phyloP scores from a whole-genome alignment of 2,888 invertebrate species.

The Ectemnius lituratus region DNA sequence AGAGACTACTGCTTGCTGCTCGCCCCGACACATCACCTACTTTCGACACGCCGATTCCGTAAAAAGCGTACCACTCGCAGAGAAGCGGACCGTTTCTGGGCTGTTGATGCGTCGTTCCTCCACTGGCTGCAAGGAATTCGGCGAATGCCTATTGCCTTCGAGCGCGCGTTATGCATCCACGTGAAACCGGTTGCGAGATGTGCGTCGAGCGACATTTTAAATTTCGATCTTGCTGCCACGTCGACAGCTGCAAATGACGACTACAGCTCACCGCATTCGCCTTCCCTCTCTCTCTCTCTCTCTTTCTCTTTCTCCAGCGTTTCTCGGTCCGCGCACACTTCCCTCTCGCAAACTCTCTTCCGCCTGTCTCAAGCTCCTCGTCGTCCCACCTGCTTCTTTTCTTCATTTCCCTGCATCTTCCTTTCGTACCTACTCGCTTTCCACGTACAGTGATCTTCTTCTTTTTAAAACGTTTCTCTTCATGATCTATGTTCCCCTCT shows the following conservation, averaged over 20 bases:
- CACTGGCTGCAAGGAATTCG: not conserved
- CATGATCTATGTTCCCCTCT: constrained; percentile 7
- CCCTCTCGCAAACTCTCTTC: not conserved
- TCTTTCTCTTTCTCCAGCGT: too few species aligned
- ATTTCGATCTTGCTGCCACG: constrained; percentile 1
- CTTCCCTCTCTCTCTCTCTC: constrained; percentile 2
- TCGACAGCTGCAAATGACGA: not conserved
- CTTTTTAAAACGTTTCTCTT: constrained; percentile 4
- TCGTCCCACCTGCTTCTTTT: not conserved
- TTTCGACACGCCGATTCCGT: not conserved
- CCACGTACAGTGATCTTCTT: constrained; percentile 10
- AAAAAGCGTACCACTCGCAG: not conserved
- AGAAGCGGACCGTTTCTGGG: not conserved
- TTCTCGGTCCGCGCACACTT: not conserved
- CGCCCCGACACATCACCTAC: not conserved
- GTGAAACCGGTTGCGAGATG: not conserved
- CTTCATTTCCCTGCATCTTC: not conserved
- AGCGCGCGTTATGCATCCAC: not conserved
- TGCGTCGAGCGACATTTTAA: not conserved
- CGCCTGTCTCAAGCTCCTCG: not conserved
- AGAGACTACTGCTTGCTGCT: not conserved
- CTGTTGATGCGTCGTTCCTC: not conserved
- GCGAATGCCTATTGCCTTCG: not conserved
- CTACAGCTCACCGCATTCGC: not conserved
- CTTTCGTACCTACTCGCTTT: constrained; percentile 7